A percentile compares a stretch with the other conserved stretches of the same genome.
These are phyloP conservation scores for Phainopepla nitens DNA, from an alignment of 2,113 vertebrate genomes.

Conservation along the genomic window DNA sequence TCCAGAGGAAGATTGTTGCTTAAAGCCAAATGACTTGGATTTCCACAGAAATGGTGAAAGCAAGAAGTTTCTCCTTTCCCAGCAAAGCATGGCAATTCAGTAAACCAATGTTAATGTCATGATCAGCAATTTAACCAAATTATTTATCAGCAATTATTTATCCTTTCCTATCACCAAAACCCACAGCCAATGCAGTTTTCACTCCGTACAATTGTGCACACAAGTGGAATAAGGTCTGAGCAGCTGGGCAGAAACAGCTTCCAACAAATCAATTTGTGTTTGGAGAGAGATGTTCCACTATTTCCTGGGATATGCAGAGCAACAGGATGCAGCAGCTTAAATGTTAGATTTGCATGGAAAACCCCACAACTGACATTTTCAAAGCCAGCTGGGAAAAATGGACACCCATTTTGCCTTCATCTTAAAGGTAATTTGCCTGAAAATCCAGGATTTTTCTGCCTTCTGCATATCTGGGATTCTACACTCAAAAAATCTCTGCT, in stretches of 20 bases:
- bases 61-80: neutral
- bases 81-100: neutral
- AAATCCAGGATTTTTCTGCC: neutral
- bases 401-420: neutral
- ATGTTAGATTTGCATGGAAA: neutral
- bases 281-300: neutral
- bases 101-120: neutral
- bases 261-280: neutral
- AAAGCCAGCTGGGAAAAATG: neutral
- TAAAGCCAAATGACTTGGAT: neutral
- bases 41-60: neutral
- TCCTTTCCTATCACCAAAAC: neutral
- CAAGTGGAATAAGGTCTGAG: neutral
- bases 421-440: neutral
- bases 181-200: neutral
- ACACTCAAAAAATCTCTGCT: neutral
- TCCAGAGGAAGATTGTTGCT: neutral
- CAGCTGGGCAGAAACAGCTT: neutral
- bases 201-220: rapidly evolving
- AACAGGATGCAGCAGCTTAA: neutral
- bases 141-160: neutral
- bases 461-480: neutral
- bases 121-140: neutral
- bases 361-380: neutral
- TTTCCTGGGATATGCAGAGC: neutral